Conservation (phyloP, 2,888 invertebrate species). For the Ecliptopera silaceata region DNA sequence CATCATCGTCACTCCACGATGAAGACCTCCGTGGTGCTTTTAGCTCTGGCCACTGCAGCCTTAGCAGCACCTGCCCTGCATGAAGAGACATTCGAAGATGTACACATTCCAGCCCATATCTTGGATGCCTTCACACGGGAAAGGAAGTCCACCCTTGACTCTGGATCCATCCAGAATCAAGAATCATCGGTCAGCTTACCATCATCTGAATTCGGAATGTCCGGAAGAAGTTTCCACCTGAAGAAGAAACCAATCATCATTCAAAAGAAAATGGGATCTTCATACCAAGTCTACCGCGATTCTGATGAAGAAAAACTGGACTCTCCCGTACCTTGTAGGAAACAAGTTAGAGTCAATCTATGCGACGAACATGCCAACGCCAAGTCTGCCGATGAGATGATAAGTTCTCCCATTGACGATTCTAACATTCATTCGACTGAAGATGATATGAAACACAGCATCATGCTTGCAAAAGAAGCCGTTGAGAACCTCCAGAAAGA, state of each 20-base stretch:
- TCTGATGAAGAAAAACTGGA: conserved; percentile 66
- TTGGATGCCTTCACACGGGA: conserved; percentile 45
- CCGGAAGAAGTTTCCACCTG: conserved; percentile 49
- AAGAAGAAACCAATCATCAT: conserved; percentile 66
- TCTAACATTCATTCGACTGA: conserved; percentile 43
- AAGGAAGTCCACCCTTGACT: conserved; percentile 54
- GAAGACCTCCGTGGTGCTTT: conserved; percentile 69
- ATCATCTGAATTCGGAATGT: conserved; percentile 32
- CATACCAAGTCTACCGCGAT: conserved; percentile 60
- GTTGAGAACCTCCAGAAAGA: conserved; percentile 67
- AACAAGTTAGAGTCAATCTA: conserved; percentile 67
- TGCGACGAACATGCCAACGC: conserved; percentile 53
- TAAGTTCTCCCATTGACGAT: conserved; percentile 41
- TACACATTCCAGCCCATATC: conserved; percentile 17
- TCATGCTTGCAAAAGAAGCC: conserved; percentile 68
- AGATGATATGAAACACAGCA: conserved; percentile 63
- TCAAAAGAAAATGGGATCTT: conserved; percentile 59
- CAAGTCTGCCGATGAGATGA: conserved; percentile 43
- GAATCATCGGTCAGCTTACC: conserved; percentile 22
- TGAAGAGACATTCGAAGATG: conserved; percentile 43
- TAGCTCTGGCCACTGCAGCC: conserved; percentile 57
- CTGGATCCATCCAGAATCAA: conserved; percentile 12
- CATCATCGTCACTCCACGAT: conserved; percentile 55
- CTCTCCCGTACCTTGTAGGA: conserved; percentile 58
- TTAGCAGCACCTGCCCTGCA: conserved; percentile 59